Percentiles rank a stretch among this genome's conserved stretches.
Conservation (phyloP, 2,113 vertebrate species). For the Labeo catla region DNA sequence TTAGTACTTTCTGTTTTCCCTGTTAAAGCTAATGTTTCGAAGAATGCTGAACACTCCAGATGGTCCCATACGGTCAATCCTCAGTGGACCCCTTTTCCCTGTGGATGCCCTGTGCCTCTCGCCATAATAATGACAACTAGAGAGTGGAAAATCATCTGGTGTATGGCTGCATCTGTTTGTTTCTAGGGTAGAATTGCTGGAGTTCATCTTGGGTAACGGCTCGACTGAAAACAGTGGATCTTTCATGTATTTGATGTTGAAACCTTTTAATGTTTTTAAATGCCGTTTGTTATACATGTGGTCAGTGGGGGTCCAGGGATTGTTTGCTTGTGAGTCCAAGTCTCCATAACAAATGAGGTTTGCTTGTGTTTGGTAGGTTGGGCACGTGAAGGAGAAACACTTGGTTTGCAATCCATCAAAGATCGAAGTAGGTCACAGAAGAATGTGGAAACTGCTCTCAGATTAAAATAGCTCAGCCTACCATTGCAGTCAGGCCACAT, state of each 20-base stretch:
- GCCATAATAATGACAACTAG: conserved; percentile 53
- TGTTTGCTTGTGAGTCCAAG: background rate
- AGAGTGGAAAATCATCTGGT: background rate
- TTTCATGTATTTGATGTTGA: background rate
- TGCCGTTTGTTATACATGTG: background rate
- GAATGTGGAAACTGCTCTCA: conserved; percentile 41
- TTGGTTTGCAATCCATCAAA: conserved; percentile 43
- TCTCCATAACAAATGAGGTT: background rate
- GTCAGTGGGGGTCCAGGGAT: background rate
- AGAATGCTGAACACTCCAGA: conserved; percentile 66
- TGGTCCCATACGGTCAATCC: conserved; percentile 59
- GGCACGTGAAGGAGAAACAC: conserved; percentile 41
- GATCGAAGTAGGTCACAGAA: conserved; percentile 67
- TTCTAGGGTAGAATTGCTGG: conserved; percentile 54
- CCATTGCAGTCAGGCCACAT: conserved; percentile 46
- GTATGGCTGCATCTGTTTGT: conserved; percentile 54
- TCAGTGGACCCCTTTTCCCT: conserved; percentile 33
- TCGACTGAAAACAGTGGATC: background rate
- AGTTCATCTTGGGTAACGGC: background rate
- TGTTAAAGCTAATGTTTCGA: conserved; percentile 28
- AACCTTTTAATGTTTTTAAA: background rate
- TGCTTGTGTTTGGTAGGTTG: conserved; percentile 1
- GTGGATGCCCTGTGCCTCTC: background rate
- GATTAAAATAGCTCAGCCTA: conserved; percentile 62
- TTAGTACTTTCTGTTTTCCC: background rate